Evolutionary conservation across 1,140 invertebrate genomes (phyloP).

Genomic region (Bathynomus jamesi): DNA sequence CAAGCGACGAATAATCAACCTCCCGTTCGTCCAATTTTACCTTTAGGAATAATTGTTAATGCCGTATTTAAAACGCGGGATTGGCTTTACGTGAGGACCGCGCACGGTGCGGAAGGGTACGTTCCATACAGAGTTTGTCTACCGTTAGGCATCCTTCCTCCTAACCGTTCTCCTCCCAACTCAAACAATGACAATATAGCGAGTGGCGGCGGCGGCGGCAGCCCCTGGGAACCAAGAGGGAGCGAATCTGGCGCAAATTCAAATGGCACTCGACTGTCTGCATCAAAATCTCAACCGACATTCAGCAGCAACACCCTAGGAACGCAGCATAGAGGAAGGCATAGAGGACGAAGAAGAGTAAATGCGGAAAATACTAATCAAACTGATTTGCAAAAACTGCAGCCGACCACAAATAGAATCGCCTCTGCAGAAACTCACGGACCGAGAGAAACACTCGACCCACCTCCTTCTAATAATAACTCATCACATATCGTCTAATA

Average conservation of each 20-base stretch:
- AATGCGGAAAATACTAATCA: conserved; percentile 27
- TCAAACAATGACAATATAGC: no score
- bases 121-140: conserved; percentile 51
- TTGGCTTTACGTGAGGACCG: conserved; percentile 73
- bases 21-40: conserved; percentile 45
- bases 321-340: conserved; percentile 15
- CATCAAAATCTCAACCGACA: conserved; percentile 9
- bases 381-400: conserved; percentile 38
- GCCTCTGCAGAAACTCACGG: neutral
- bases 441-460: neutral
- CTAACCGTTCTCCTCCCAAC: conserved; percentile 43
- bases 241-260: neutral
- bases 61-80: conserved; percentile 72
- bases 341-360: conserved; percentile 23
- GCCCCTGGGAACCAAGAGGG: conserved; percentile 24
- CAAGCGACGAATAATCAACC: conserved; percentile 4
- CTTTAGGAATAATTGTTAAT: conserved; percentile 72
- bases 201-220: conserved; percentile 5
- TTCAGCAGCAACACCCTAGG: neutral
- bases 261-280: neutral
- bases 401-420: conserved; percentile 7
- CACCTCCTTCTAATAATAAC: no score
- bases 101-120: conserved; percentile 69
- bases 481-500: no score
- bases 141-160: conserved; percentile 44